Evolutionary conservation across 2,797 vertebrate genomes (phyloP).

Genomic region (Peromyscus nudipes): DNA sequence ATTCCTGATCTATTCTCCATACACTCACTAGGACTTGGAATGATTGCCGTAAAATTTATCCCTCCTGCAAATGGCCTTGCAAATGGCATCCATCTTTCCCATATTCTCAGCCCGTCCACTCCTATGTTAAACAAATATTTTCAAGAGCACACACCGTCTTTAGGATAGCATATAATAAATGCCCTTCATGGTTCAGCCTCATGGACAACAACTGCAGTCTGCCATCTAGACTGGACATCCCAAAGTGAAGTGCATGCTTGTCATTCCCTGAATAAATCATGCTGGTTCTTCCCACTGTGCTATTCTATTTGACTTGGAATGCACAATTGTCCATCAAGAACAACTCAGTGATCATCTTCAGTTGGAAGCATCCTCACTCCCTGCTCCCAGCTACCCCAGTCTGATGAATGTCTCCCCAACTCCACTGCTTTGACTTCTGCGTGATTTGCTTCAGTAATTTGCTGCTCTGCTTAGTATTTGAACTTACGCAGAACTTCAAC

Average conservation of each 20-base stretch:
- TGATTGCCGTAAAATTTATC: neutral
- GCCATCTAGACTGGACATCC: neutral
- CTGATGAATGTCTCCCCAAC: neutral
- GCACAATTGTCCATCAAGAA: conserved; percentile 25
- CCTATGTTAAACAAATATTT: neutral
- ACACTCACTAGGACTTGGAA: neutral
- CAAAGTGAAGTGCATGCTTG: conserved; percentile 13
- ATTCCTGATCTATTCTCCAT: neutral
- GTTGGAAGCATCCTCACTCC: neutral
- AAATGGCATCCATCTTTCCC: neutral
- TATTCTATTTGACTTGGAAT: conserved; percentile 42
- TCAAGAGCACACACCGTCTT: neutral
- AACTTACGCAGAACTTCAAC: neutral
- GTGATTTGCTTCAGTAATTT: neutral
- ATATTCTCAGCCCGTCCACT: neutral
- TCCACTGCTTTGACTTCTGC: neutral
- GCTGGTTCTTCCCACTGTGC: neutral
- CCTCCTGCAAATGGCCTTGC: neutral
- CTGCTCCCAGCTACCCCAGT: neutral
- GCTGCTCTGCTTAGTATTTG: neutral
- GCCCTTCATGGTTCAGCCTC: neutral
- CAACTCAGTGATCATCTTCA: conserved; percentile 19
- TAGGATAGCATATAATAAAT: neutral
- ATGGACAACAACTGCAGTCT: neutral
- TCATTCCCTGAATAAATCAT: conserved; percentile 27